Percentiles rank a stretch among this genome's conserved stretches.
Conservation (phyloP, 2,888 invertebrate species). For the Scrobipalpa costella region DNA sequence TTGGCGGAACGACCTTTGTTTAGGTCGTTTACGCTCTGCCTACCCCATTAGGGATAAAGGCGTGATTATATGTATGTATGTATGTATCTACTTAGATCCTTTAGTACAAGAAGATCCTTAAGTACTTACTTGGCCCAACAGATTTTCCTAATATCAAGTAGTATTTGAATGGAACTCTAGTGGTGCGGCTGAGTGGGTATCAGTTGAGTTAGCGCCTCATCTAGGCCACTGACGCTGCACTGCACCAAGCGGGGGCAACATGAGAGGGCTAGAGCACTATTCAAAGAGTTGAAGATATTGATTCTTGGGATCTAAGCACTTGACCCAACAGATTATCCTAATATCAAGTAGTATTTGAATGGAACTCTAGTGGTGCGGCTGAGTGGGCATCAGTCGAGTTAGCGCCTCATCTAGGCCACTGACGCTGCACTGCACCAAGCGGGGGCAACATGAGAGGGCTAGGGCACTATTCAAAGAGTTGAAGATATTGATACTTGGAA, state of each 20-base stretch:
- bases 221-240: constrained; percentile 66
- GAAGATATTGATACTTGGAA: not conserved
- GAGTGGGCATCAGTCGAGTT: constrained; percentile 46
- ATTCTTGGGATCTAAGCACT: no score
- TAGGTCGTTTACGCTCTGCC: no score
- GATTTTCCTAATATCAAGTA: not conserved
- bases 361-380: constrained; percentile 41
- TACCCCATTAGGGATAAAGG: no score
- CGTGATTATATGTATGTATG: no score
- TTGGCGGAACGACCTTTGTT: no score
- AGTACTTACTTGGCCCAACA: no score
- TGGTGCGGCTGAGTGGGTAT: constrained; percentile 40
- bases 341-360: not conserved
- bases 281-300: constrained; percentile 2
- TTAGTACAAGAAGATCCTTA: no score
- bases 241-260: constrained; percentile 59
- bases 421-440: constrained; percentile 56
- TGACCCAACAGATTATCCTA: no score
- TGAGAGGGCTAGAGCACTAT: constrained; percentile 46
- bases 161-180: no score
- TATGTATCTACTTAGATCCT: no score
- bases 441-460: constrained; percentile 60
- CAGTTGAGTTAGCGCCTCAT: constrained; percentile 54
- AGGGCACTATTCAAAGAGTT: constrained; percentile 23
- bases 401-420: constrained; percentile 67